phyloP scores from a whole-genome alignment of 2,113 vertebrate genomes.

The Galeopterus variegatus region DNA sequence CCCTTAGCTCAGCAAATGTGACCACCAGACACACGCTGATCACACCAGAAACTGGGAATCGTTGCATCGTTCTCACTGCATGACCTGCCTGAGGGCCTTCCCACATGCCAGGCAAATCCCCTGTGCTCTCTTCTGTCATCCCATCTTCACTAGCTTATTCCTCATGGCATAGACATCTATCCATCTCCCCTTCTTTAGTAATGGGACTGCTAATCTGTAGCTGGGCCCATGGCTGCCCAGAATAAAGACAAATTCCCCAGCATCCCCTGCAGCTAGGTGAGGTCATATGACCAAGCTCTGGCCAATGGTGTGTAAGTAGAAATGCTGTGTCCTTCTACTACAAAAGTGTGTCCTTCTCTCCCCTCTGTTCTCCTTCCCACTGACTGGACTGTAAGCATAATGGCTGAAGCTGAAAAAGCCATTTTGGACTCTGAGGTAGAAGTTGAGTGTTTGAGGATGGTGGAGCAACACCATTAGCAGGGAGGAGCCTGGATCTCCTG shows the following conservation, averaged over 20 bases:
- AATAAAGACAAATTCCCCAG: slow-evolving; percentile 4
- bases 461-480: not conserved
- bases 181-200: not conserved
- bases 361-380: not conserved
- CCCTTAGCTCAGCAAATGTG: not conserved
- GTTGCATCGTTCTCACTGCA: not conserved
- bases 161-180: not conserved
- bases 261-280: not conserved
- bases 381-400: not conserved
- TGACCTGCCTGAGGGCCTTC: not conserved
- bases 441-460: not conserved
- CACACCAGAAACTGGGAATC: not conserved
- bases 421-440: not conserved
- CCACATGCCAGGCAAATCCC: not conserved
- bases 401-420: not conserved
- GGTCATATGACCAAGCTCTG: not conserved
- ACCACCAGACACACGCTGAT: not conserved
- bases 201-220: not conserved
- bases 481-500: not conserved
- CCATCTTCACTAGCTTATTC: not conserved
- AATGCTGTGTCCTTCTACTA: not conserved
- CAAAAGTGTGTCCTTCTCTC: not conserved
- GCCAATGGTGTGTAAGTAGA: not conserved
- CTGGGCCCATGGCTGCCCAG: not conserved
- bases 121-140: not conserved